Evolutionary conservation across 2,797 vertebrate species (phyloP).

Genomic region (Microctenopoma steveboyesi): DNA sequence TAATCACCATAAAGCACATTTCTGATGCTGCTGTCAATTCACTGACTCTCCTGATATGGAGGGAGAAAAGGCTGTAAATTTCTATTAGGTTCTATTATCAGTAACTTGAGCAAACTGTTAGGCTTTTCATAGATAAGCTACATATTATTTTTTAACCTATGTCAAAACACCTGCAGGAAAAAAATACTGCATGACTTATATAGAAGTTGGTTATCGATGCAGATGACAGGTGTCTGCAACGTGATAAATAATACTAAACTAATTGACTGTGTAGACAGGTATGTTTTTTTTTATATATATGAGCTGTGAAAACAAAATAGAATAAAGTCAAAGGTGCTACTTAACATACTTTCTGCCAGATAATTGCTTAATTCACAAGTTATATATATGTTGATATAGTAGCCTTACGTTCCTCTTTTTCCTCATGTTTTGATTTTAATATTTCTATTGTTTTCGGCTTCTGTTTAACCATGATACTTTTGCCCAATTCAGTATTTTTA

Average conservation of each 20-base stretch:
- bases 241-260: neutral
- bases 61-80: conserved; percentile 27
- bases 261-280: neutral
- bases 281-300: conserved; percentile 8
- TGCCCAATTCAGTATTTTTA: conserved; percentile 3
- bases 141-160: conserved; percentile 4
- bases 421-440: no score
- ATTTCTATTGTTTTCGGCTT: neutral
- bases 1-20: conserved; percentile 67
- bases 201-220: neutral
- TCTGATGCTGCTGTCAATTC: conserved; percentile 38
- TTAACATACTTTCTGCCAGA: conserved; percentile 7
- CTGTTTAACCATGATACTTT: neutral
- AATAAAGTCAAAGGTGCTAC: neutral
- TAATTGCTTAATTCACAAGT: neutral
- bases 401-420: neutral
- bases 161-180: neutral
- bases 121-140: neutral
- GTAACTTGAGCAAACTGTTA: neutral
- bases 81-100: conserved; percentile 41
- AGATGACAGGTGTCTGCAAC: neutral
- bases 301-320: conserved; percentile 8
- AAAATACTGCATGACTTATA: neutral
- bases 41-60: conserved; percentile 33
- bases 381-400: neutral